Evolutionary conservation across 2,113 vertebrate genomes (phyloP).

Genomic region (Bostrychus sinensis): DNA sequence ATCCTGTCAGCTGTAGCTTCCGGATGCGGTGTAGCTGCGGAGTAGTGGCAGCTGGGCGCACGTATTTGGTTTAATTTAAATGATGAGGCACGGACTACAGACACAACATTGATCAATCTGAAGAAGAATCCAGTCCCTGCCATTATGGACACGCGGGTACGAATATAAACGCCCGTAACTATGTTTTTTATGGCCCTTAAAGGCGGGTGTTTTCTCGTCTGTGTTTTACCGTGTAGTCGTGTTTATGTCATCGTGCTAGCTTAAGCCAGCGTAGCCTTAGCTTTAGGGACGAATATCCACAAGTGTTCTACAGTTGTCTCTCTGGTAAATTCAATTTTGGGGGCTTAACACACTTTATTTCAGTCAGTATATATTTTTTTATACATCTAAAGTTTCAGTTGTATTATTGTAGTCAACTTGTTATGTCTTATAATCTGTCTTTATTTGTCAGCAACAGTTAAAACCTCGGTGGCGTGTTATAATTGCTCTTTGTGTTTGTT

Average conservation of each 20-base stretch:
- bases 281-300: constrained; percentile 23
- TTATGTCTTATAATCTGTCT: not conserved
- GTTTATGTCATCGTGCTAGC: constrained; percentile 58
- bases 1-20: constrained; percentile 70
- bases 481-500: not conserved
- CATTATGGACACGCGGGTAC: not conserved
- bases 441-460: constrained; percentile 13
- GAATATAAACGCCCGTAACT: not conserved
- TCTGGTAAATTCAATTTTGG: not conserved
- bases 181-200: not conserved
- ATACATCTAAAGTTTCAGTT: not conserved
- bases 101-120: not conserved
- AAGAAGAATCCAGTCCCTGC: not conserved
- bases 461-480: not conserved
- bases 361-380: not conserved
- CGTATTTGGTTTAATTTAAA: constrained; percentile 57
- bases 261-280: constrained; percentile 57
- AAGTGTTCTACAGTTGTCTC: constrained; percentile 11
- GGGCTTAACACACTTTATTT: not conserved
- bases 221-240: constrained; percentile 14
- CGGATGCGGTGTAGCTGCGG: constrained; percentile 64
- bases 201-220: not conserved
- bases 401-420: too few relatives aligned
- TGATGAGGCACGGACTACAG: constrained; percentile 15
- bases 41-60: constrained; percentile 60